Base-by-base conservation (phyloP, 2,113 vertebrate genomes). In the Ceuthmochares aereus region DNA sequence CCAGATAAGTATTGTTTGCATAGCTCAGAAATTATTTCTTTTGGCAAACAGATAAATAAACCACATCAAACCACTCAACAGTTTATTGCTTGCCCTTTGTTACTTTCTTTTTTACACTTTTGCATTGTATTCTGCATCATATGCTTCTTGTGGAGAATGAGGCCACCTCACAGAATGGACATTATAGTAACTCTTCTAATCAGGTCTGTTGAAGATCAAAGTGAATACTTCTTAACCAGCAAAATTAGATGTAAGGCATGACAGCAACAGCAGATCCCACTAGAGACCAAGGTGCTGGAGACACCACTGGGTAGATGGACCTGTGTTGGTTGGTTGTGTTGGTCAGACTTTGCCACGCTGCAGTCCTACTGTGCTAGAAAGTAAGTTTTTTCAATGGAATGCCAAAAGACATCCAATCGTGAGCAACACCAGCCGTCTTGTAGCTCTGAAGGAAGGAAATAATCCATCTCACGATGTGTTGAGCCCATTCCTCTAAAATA, bases 361-460 rank as follows among this genome's bases (percentile, higher is more conserved):
- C 68, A 88, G 42, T 25, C 47, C 68, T 43, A 88, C 63, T 95
- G 75, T 90, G 60, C 45, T 94, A 80, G 36, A 85, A 96, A 75
- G 42, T 8, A 63, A 79, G 10, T 17, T 87, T 83, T 88, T 80
- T 29, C 45, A 87, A 9, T 40, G 23, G 84, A 70, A 89, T 60
- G 73, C 87, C 78, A 89, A 90, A 90, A 84, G 89, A 79, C 80
- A 95, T 63, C 30, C 78, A 92, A 70, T 45, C 51, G 26, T 90
- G 84, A 90, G 84, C 87, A 95, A 97, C 75, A 94, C 84, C 91
- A 96, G 80, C 84, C 74, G 73, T 66, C 85, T 88, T 51, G 59
- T 92, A 74, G 58, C 74, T 84, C 78, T 86, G 66, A 84, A 96
- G 96, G 96, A 97, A 97, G 95, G 95, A 98, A 98, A 95, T 78